phyloP scores from a whole-genome alignment of 2,888 invertebrate species.

The Abrostola tripartita region DNA sequence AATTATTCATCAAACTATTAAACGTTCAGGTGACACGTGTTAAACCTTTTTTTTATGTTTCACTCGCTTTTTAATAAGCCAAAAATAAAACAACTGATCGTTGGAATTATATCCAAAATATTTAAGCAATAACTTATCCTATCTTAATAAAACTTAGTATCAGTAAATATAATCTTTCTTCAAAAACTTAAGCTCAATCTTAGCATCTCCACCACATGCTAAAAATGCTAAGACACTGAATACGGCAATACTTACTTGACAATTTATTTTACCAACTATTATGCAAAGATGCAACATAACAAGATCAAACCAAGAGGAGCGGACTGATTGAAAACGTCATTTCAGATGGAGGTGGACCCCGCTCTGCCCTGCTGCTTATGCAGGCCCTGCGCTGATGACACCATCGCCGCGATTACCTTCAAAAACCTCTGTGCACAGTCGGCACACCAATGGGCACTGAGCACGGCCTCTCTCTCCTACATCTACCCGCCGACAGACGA shows the following conservation, averaged over 20 bases:
- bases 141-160: too few species aligned
- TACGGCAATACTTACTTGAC: background rate
- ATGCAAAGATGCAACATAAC: constrained; percentile 41
- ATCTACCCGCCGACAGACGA: constrained; percentile 52
- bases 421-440: constrained; percentile 69
- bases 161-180: too few species aligned
- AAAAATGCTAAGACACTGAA: background rate
- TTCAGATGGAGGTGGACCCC: constrained; percentile 78
- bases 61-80: too few species aligned
- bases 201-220: background rate
- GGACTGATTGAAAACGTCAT: constrained; percentile 79
- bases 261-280: constrained; percentile 9
- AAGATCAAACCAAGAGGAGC: constrained; percentile 59
- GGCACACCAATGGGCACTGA: constrained; percentile 66
- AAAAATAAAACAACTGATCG: too few species aligned
- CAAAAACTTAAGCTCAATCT: too few species aligned
- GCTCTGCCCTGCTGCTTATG: constrained; percentile 74
- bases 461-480: constrained; percentile 56
- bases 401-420: constrained; percentile 68
- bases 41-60: too few species aligned
- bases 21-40: too few species aligned
- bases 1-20: too few species aligned
- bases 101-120: too few species aligned
- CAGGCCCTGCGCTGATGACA: constrained; percentile 68
- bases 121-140: background rate